Base-by-base conservation (phyloP, 2,113 vertebrate genomes). In the Esox niger region DNA sequence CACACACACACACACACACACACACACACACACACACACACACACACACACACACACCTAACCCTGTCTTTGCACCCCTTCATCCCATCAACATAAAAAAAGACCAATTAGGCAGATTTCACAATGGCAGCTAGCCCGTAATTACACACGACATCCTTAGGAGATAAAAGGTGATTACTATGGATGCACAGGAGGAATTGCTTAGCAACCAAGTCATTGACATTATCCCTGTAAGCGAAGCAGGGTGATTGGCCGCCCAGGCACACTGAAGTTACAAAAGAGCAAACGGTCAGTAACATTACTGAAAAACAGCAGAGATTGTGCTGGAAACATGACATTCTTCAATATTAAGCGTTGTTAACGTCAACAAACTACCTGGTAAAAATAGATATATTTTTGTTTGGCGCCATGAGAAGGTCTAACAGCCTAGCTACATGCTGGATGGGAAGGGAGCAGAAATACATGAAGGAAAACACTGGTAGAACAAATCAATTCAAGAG, bases 41-140 rank as follows among this genome's bases (percentile, higher is more conserved):
- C n/a, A n/a, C n/a, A n/a, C n/a, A n/a, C n/a, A n/a, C n/a, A n/a
- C n/a, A n/a, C n/a, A n/a, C n/a, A n/a, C 66, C 47, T 80, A 78
- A 76, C 77, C 73, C 70, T 31, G 0, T 81, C 76, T 78, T 76
- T 70, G 74, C 68, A 68, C 77, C 74, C 79, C 77, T 59, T 82
- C 85, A 84, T 86, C 82, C 88, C 69, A 78, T 89, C 86, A 87
- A 82, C 82, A 85, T 80, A 82, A 86, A 77, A 67, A 88, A 87
- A 81, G 67, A 84, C 83, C 86, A 90, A 91, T 91, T 91, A 90
- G 88, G 88, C 89, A 86, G 83, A 90, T 91, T 90, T 90, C 88
- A 88, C 82, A 88, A 91, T 73, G 79, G 79, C 84, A 84, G 82
- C 60, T 76, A 66, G 73, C 80, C 81, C 71, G 69, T 90, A 90